Conservation (phyloP, 2,888 invertebrate genomes). For the Carterocephalus palaemon region DNA sequence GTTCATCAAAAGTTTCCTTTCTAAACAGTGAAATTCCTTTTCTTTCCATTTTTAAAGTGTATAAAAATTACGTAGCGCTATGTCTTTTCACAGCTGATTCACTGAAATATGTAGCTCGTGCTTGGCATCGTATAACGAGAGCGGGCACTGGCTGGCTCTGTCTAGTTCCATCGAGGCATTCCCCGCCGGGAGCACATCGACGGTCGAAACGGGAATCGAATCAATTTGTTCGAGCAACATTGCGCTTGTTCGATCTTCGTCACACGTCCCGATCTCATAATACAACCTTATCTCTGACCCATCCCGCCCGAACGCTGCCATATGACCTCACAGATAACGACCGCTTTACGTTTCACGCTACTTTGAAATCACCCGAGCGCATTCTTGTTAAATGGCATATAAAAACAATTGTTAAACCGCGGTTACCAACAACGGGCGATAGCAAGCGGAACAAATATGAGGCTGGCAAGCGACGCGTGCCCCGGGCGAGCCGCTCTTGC, state of each 20-base stretch:
- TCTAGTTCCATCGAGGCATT: conserved; percentile 29
- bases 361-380: conserved; percentile 22
- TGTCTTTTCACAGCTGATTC: conserved; percentile 4
- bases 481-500: conserved; percentile 58
- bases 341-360: conserved; percentile 9
- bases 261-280: conserved; percentile 45
- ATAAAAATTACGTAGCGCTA: no score
- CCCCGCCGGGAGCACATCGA: conserved; percentile 37
- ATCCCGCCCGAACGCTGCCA: conserved; percentile 1
- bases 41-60: no score
- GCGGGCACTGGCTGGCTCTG: conserved; percentile 2
- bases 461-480: conserved; percentile 59
- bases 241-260: conserved; percentile 49
- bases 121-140: conserved; percentile 6
- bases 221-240: conserved; percentile 62
- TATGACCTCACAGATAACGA: conserved; percentile 10
- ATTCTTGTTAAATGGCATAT: conserved; percentile 39
- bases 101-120: not conserved
- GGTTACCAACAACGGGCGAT: conserved; percentile 44
- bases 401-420: conserved; percentile 67
- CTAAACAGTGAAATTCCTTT: no score
- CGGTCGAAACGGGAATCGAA: conserved; percentile 56
- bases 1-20: no score
- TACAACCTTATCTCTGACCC: conserved; percentile 28
- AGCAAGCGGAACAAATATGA: conserved; percentile 60